phyloP scores from a whole-genome alignment of 2,888 invertebrate species.

The Kryphioiulus occultus region DNA sequence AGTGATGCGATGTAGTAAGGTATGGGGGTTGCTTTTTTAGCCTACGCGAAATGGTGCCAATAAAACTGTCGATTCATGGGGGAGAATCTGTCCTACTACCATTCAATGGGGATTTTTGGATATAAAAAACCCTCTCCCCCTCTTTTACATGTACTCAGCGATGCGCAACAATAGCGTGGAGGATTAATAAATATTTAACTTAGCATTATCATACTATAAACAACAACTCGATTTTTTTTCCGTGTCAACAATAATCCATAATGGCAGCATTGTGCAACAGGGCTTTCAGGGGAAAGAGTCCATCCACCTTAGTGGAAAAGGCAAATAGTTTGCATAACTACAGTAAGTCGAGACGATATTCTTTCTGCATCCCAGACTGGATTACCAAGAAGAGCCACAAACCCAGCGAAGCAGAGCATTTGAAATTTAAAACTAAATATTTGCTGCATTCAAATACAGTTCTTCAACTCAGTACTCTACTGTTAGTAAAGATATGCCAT shows the following conservation, averaged over 20 bases:
- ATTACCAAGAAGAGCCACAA: neutral
- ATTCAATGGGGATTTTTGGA: neutral
- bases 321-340: constrained; percentile 15
- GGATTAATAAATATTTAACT: constrained; percentile 17
- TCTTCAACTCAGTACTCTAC: no score
- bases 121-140: neutral
- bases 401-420: no score
- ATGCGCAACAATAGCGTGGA: neutral
- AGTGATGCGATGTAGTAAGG: neutral
- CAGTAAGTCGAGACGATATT: neutral
- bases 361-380: neutral
- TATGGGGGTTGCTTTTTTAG: constrained; percentile 21
- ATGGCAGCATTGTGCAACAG: constrained; percentile 9
- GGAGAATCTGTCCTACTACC: neutral
- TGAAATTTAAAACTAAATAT: neutral
- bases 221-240: neutral
- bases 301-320: neutral
- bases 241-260: constrained; percentile 12
- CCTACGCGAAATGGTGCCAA: neutral
- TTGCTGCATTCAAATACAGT: neutral
- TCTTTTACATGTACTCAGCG: neutral
- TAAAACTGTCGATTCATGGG: constrained; percentile 12
- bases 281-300: constrained; percentile 23
- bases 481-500: neutral
- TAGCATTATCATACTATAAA: constrained; percentile 16